phyloP scores from a whole-genome alignment of 2,888 invertebrate species.

The Heliconius sara region DNA sequence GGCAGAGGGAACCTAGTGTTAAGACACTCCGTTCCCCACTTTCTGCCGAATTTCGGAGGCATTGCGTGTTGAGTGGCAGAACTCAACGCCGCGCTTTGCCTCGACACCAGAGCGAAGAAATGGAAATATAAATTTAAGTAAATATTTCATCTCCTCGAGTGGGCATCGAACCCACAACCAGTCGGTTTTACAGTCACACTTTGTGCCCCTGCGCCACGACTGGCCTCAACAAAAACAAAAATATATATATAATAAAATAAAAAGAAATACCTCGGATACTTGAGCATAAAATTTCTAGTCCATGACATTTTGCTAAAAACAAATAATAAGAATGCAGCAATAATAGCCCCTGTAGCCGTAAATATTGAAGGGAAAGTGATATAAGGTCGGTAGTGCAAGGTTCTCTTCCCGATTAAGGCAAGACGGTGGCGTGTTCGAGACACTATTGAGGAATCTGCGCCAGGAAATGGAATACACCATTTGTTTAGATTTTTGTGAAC shows the following conservation, averaged over 20 bases:
- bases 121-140: no score
- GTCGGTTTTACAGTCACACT: no score
- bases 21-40: no score
- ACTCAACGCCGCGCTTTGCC: no score
- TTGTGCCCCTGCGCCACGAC: no score
- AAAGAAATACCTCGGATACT: constrained; percentile 49
- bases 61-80: no score
- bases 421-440: constrained; percentile 90
- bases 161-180: no score
- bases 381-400: constrained; percentile 91
- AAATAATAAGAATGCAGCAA: constrained; percentile 77
- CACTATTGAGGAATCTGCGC: constrained; percentile 92
- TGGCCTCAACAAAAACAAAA: not conserved
- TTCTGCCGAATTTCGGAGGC: no score
- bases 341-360: constrained; percentile 75
- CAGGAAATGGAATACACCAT: constrained; percentile 91
- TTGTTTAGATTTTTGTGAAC: constrained; percentile 74
- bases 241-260: not conserved
- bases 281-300: constrained; percentile 59
- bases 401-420: constrained; percentile 87
- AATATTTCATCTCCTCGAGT: no score
- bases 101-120: no score
- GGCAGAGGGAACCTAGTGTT: no score
- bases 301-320: constrained; percentile 54
- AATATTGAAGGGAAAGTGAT: constrained; percentile 73